Evolutionary conservation across 1,140 invertebrate genomes (phyloP), one percentile per base, ranked within the genome.

Genomic region (Phocides pigmalion): DNA sequence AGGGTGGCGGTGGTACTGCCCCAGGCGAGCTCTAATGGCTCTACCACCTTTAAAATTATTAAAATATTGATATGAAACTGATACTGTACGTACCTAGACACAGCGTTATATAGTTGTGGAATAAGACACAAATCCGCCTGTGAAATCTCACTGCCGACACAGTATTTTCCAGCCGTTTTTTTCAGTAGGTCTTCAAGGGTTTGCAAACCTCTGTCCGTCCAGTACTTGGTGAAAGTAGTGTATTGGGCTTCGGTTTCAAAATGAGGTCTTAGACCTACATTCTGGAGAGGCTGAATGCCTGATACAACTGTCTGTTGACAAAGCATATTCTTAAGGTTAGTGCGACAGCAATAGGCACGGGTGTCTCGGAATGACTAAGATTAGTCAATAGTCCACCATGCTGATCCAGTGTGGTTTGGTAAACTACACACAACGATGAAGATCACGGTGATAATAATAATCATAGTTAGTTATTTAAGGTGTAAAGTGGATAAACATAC

Each of bases 251-350:
- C 95, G 16, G 94, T 93, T 22, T 93, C 93, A 35, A 96, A 94
- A 64, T 95, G 93, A 51, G 95, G 93, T 63, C 95, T 95, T 20
- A 98, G 79, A 25, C 98, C 96, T 39, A 94, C 91, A 92, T 99
- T 99, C 89, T 99, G 98, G 25, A 99, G 87, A 0, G 98, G 98
- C 90, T 99, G 98, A 81, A 99, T 98, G 41, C 98, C 98, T 16
- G 96, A 96, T 22, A 95, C 95, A 64, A 99, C 97, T 0, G 96
- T 93, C 91, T 94, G 94, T 94, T 71, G 97, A 94, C 79, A 95
- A 94, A 72, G 95, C 92, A 5, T 44, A n/a, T 9, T 1, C 8
- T 32, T 4, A 3, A 32, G 8, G 28, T 4, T 4, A 32, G 5
- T 5, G 2, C 5, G n/a, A n/a, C n/a, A n/a, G n/a, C n/a, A n/a